These are phyloP conservation scores for Falcunculus frontatus DNA, from an alignment of 2,113 vertebrate species.

Conservation along the genomic window DNA sequence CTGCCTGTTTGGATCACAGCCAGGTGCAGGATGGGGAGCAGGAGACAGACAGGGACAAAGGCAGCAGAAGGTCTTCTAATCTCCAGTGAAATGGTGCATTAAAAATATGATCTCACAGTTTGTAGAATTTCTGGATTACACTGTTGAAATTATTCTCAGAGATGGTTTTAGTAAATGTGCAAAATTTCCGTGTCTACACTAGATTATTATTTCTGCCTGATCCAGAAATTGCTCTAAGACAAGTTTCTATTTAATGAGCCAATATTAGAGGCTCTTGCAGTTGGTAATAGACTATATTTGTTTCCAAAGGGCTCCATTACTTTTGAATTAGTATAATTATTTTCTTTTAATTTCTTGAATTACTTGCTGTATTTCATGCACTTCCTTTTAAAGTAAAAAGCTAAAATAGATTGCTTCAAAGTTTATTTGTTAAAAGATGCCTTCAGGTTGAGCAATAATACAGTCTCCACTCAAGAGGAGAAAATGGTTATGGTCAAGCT, in stretches of 20 bases:
- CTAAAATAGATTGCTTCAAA: neutral
- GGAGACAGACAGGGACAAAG: neutral
- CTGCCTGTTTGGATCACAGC: neutral
- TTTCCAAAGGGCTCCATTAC: neutral
- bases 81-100: neutral
- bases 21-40: rapidly evolving
- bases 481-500: neutral
- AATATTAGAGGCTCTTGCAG: neutral
- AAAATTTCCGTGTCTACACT: neutral
- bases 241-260: neutral
- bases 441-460: neutral
- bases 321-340: neutral
- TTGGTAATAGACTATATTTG: neutral
- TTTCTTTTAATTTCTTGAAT: neutral
- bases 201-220: neutral
- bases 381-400: neutral
- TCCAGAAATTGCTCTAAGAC: neutral
- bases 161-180: neutral
- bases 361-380: neutral
- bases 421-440: neutral
- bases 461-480: neutral
- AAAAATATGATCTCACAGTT: neutral
- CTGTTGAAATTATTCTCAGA: neutral
- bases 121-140: neutral
- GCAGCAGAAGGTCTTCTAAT: neutral